These are phyloP conservation scores for Allophyes oxyacanthae DNA, from an alignment of 2,888 invertebrate species.

Conservation along the genomic window DNA sequence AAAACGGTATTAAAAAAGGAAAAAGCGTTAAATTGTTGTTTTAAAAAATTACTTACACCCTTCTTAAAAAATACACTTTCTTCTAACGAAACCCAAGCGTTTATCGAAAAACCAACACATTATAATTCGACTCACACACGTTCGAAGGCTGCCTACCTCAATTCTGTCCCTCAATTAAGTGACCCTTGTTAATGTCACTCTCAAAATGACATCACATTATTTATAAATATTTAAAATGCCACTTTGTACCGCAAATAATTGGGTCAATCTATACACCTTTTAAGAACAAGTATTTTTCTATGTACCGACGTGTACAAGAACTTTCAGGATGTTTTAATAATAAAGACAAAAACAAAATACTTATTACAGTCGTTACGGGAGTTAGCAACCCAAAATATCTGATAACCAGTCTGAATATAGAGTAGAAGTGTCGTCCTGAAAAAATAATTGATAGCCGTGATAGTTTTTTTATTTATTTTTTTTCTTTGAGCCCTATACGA, in stretches of 20 bases:
- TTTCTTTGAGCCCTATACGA: no score
- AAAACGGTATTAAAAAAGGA: no score
- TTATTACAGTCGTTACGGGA: no score
- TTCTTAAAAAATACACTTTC: background rate
- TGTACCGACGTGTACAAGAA: background rate
- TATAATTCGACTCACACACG: slow-evolving; percentile 44
- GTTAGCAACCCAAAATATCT: no score
- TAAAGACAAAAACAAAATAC: background rate
- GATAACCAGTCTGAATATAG: no score
- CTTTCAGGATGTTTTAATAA: background rate
- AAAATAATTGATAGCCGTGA: no score
- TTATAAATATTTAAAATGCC: slow-evolving; percentile 53
- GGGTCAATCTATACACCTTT: slow-evolving; percentile 27
- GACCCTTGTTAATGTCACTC: slow-evolving; percentile 53
- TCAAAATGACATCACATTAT: slow-evolving; percentile 45
- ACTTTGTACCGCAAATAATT: slow-evolving; percentile 41
- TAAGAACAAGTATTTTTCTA: slow-evolving; percentile 2
- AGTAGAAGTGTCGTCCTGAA: no score
- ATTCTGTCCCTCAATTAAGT: slow-evolving; percentile 48
- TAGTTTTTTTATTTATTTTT: no score
- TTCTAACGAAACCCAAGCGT: slow-evolving; percentile 8
- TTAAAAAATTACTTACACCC: no score
- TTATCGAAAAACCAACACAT: slow-evolving; percentile 37
- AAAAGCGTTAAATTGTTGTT: no score
- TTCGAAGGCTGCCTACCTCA: slow-evolving; percentile 26